Conservation (phyloP, 1,140 invertebrate species). For the Diorhabda elongata region DNA sequence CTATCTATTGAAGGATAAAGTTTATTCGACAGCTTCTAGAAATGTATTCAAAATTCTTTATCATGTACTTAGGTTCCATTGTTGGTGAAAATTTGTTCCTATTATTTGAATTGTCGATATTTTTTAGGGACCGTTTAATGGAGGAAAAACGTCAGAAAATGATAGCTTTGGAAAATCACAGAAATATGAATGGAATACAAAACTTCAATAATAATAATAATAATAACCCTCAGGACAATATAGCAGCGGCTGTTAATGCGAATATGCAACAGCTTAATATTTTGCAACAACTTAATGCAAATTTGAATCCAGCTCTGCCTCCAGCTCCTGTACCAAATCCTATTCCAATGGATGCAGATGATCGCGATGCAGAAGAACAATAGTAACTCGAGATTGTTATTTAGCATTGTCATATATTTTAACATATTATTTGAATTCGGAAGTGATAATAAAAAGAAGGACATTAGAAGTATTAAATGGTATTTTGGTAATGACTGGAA, state of each 20-base stretch:
- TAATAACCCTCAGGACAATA: conserved; percentile 30
- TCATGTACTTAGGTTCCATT: too few species aligned
- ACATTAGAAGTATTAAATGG: too few species aligned
- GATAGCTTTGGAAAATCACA: conserved; percentile 60
- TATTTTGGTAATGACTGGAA: too few species aligned
- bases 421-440: too few species aligned
- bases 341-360: conserved; percentile 30
- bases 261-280: conserved; percentile 45
- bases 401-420: background rate
- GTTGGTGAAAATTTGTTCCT: too few species aligned
- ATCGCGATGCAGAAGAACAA: conserved; percentile 30
- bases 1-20: too few species aligned
- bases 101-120: background rate
- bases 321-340: conserved; percentile 28
- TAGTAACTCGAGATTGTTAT: background rate
- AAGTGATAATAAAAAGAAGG: too few species aligned
- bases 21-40: too few species aligned
- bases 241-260: conserved; percentile 36
- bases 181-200: conserved; percentile 46
- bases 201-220: conserved; percentile 39
- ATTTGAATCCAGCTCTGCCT: conserved; percentile 33
- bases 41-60: too few species aligned
- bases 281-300: conserved; percentile 42
- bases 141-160: conserved; percentile 74
- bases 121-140: conserved; percentile 62